Evolutionary conservation across 1,140 invertebrate species (phyloP), one percentile per base, ranked within the genome.

Genomic region (Aricia agestis): DNA sequence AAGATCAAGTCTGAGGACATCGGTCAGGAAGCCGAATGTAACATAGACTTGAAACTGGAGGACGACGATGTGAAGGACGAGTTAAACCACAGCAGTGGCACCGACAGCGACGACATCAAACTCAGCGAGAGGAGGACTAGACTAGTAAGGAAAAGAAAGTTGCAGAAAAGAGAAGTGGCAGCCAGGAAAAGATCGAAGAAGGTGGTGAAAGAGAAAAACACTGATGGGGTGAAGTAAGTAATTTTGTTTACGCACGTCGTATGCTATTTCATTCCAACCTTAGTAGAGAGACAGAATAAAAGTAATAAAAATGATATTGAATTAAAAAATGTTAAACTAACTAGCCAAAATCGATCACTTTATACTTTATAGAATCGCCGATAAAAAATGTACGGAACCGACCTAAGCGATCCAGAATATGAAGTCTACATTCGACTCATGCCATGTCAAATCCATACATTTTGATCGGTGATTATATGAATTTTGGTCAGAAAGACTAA

Each of bases 21-120:
- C 31, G 15, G 25, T 25, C 25, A 25, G 25, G 25, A 17, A 7
- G 32, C 18, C 0, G 59, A 11, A 13, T 32, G 18, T 13, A 61
- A 42, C 6, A 36, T 63, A 61, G 36, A 61, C 36, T 32, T 19
- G n/a, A 61, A 69, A n/a, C 36, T 18, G 6, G 68, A 63, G 4
- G 68, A 69, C 15, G 41, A 31, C 36, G 59, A 41, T 15, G 61
- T 63, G 0, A 63, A 59, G 31, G 68, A 69, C 18, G 18, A 45
- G 17, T n/a, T 63, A 10, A 41, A 63, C 19, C 31, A 63, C 36
- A 69, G 68, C 11, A 63, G 58, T 69, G 68, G 58, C 11, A 63
- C 17, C 42, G 68, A 69, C 15, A 69, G 59, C 63, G 68, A 69
- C 41, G 58, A 42, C 11, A 10, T 63, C 6, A 17, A 63, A 63